Percentiles rank a stretch among this genome's conserved stretches.
Conservation (phyloP, 2,888 invertebrate genomes). For the Pseudoips prasinana region DNA sequence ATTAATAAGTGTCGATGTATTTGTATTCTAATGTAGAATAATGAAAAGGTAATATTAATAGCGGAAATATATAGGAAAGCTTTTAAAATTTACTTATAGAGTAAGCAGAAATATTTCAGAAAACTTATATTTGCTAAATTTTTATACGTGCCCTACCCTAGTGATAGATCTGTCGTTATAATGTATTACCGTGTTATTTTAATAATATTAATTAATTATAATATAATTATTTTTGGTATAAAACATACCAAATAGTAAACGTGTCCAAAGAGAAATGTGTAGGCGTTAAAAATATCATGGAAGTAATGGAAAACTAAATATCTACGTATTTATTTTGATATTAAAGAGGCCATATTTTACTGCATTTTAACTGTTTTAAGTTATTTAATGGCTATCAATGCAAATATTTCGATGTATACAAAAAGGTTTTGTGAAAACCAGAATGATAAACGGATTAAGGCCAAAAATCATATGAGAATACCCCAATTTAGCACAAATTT, state of each 20-base stretch:
- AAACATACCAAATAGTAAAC: conserved; percentile 59
- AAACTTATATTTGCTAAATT: conserved; percentile 29
- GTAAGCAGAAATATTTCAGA: conserved; percentile 23
- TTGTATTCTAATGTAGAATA: too few species aligned
- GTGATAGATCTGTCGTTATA: conserved; percentile 45
- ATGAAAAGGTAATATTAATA: too few species aligned
- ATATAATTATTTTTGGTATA: conserved; percentile 48
- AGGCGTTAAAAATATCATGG: conserved; percentile 49
- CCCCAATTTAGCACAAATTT: conserved; percentile 65
- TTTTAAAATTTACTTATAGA: too few species aligned
- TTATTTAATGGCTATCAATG: conserved; percentile 44
- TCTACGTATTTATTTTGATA: conserved; percentile 66
- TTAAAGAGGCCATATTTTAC: conserved; percentile 58
- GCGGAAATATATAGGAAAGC: too few species aligned
- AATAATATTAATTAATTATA: conserved; percentile 32
- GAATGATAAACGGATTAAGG: conserved; percentile 38
- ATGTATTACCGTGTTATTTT: conserved; percentile 21
- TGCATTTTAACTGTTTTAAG: conserved; percentile 52
- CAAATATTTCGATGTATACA: conserved; percentile 25
- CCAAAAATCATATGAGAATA: conserved; percentile 45
- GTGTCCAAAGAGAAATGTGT: conserved; percentile 70
- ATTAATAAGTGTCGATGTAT: too few species aligned
- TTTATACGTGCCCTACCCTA: conserved; percentile 26
- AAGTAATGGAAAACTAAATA: conserved; percentile 34
- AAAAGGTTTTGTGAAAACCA: conserved; percentile 55